Base-by-base conservation (phyloP, 2,888 invertebrate genomes). In the Scaeva pyrastri region DNA sequence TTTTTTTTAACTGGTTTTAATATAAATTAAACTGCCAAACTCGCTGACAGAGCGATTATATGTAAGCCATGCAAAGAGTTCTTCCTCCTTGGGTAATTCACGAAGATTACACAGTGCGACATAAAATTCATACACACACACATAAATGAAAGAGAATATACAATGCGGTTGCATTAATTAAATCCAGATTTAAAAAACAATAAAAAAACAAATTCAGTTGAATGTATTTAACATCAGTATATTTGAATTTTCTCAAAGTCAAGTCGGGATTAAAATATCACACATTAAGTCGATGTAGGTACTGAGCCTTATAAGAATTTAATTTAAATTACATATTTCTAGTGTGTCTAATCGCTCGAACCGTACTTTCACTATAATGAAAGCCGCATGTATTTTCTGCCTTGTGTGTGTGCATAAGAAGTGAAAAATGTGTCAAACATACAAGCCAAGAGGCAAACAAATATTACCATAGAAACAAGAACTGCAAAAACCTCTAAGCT, bases 11-110 rank as follows among this genome's bases (percentile, higher is more conserved):
- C 43, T 50, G 41, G 81, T 68, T 48, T 62, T 72, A 81, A 85
- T 80, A 81, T 73, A 76, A 76, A 85, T 76, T 80, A 76, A 70
- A 73, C 66, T 68, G 68, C 52, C 26, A 79, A 80, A 77, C 55
- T 68, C 43, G 81, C 68, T 85, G 85, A 85, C 85, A 81, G 7
- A 64, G 39, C 72, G 80, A 80, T 80, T 81, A 81, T 72, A 81
- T 72, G 76, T 76, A 45, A 60, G 68, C 50, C 39, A 21, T 68
- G 52, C 52, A 71, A 80, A 76, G 71, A 41, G 6, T 64, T 43
- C 19, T 16, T n/a, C 12, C 12, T 16, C 10, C 19, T 26, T 31
- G 8, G 12, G n/a, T n/a, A n/a, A n/a, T 64, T 64, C 48, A 45
- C 31, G 31, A 62, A 68, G 77, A 72, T 85, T 75, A 76, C 80